Evolutionary conservation across 1,140 invertebrate genomes (phyloP), one percentile per base, ranked within the genome.

Genomic region (Heliothis virescens): DNA sequence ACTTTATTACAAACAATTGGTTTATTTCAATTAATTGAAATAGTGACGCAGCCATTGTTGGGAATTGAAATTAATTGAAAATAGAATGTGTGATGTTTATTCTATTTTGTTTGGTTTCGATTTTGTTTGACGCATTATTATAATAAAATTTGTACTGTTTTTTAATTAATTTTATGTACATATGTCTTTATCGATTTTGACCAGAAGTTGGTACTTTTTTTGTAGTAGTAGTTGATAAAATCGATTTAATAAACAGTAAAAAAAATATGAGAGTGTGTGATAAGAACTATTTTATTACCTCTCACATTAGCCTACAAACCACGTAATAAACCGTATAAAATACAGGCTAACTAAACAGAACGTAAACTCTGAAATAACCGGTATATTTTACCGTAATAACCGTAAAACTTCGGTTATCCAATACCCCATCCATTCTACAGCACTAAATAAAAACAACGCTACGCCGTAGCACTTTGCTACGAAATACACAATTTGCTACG

Each of bases 391-490:
- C 13, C 67, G 48, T 3, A 4, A 71, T 71, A 71, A 71, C 48
- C 18, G 48, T 71, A 71, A 71, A 53, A 52, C 47, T 29, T n/a
- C 21, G 5, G 52, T 71, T 53, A 71, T 71, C 47, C 18, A 50
- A 69, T 69, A 69, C 48, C 10, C 18, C 65, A 69, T 69, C 48
- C 18, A 53, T 69, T 69, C 48, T 69, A 26, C 21, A 53, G 48
- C 48, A 71, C 48, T 71, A 50, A 29, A 53, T 71, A 71, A 71
- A 52, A 71, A 71, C 52, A 71, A 3, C 2, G 63, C 18, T 71
- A 71, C 48, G 48, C 7, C 63, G 63, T 67, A 67, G 63, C 63
- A 50, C n/a, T 71, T 50, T 29, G 67, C 67, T 71, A 71, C 67
- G 67, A 71, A 21, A 48, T 10, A 47, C 13, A 26, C 48, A 52